Evolutionary conservation across 2,113 vertebrate genomes (phyloP).

Genomic region (Hippoglossus stenolepis): DNA sequence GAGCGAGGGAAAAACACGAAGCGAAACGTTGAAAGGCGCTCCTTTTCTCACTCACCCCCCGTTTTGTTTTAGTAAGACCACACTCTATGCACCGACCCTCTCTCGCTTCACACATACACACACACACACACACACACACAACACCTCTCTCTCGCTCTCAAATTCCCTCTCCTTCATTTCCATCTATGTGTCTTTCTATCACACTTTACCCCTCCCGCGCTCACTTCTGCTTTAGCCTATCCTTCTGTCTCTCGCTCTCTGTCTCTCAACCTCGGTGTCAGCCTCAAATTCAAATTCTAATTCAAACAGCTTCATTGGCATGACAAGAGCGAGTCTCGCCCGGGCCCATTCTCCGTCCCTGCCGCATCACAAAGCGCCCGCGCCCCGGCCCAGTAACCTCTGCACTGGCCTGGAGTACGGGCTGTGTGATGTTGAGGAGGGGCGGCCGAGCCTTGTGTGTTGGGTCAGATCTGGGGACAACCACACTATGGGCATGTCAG

Average conservation of each 20-base stretch:
- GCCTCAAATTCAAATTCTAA: constrained; percentile 78
- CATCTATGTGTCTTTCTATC: constrained; percentile 34
- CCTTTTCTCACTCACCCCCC: constrained; percentile 52
- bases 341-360: constrained; percentile 48
- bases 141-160: not conserved
- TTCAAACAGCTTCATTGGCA: constrained; percentile 80
- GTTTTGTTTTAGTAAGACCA: constrained; percentile 69
- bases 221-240: constrained; percentile 45
- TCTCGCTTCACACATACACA: constrained; percentile 17
- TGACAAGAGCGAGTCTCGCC: constrained; percentile 75
- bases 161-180: constrained; percentile 39
- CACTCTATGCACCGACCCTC: constrained; percentile 44
- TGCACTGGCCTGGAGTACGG: constrained; percentile 51
- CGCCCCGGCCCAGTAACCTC: constrained; percentile 75
- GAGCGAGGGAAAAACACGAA: constrained; percentile 59
- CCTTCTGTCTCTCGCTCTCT: constrained; percentile 34
- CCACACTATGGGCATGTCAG: constrained; percentile 66
- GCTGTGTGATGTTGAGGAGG: constrained; percentile 71
- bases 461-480: constrained; percentile 67
- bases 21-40: constrained; percentile 59
- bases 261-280: constrained; percentile 58
- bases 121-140: constrained; percentile 8
- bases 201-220: constrained; percentile 27
- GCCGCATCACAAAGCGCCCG: constrained; percentile 55
- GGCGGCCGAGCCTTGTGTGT: constrained; percentile 49